A percentile compares a stretch with the other conserved stretches of the same genome.
Conservation (phyloP, 2,113 vertebrate species). For the Bettongia penicillata region DNA sequence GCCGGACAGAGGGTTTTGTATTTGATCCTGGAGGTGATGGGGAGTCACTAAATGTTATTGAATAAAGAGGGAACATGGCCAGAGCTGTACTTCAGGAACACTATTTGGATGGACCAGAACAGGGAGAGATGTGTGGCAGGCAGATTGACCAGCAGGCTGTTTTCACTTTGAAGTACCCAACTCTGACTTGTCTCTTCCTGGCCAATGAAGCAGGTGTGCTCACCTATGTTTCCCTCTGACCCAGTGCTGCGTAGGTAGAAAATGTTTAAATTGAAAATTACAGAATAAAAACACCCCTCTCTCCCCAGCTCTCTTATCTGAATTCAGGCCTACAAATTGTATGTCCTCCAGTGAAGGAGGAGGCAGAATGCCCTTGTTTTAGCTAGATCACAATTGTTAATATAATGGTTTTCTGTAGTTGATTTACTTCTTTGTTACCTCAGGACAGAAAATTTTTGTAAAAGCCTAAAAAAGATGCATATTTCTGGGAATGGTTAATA, state of each 20-base stretch:
- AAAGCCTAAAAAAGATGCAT: neutral
- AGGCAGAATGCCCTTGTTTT: neutral
- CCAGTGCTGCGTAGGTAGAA: neutral
- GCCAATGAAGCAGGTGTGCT: conserved; percentile 1
- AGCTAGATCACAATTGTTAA: neutral
- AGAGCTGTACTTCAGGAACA: neutral
- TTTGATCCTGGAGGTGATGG: neutral
- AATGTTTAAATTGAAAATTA: neutral
- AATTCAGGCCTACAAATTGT: neutral
- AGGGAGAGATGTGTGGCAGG: neutral
- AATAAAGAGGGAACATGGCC: neutral
- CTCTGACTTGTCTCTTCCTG: neutral
- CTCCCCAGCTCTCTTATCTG: neutral
- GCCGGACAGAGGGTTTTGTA: neutral
- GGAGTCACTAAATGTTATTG: neutral
- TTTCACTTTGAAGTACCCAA: neutral
- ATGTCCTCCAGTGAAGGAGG: neutral
- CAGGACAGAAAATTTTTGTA: neutral
- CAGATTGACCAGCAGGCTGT: neutral
- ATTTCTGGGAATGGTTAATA: conserved; percentile 7
- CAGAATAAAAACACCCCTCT: neutral
- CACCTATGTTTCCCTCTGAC: neutral
- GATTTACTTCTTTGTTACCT: neutral
- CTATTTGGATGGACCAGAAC: neutral
- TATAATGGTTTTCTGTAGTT: neutral